Percentiles rank a stretch among this genome's conserved stretches.
These are phyloP conservation scores for Hyposoter didymator DNA, from an alignment of 2,888 invertebrate species.

Conservation along the genomic window DNA sequence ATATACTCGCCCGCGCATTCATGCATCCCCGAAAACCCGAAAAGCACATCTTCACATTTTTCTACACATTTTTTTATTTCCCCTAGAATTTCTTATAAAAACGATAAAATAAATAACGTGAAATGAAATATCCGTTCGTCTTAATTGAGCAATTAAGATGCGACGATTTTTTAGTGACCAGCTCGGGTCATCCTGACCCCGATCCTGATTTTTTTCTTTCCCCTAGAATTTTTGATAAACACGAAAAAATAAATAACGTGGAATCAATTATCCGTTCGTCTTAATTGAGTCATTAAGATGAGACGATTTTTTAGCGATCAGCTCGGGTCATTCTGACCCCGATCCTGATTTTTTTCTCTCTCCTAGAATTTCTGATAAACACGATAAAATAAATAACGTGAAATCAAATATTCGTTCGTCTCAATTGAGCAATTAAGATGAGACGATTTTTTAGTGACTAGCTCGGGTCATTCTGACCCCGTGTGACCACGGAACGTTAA, in stretches of 20 bases:
- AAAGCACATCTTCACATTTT: constrained; percentile 1
- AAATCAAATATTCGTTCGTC: neutral
- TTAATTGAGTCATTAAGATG: neutral
- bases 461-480: no score
- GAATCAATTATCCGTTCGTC: neutral
- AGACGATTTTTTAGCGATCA: no score
- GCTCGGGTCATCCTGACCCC: no score
- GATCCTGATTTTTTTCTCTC: neutral
- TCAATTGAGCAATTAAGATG: neutral
- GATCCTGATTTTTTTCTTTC: neutral
- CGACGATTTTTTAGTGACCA: no score
- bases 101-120: neutral
- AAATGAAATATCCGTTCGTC: neutral
- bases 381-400: neutral
- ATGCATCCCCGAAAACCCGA: neutral
- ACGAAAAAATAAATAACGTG: neutral
- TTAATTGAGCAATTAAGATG: neutral
- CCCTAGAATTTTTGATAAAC: neutral
- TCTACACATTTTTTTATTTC: constrained; percentile 8
- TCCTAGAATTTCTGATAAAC: neutral
- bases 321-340: no score
- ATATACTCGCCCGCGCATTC: neutral
- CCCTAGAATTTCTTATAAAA: neutral
- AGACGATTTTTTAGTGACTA: no score
- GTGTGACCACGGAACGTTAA: no score